phyloP scores from a whole-genome alignment of 2,797 vertebrate genomes.

The Tachyglossus aculeatus region DNA sequence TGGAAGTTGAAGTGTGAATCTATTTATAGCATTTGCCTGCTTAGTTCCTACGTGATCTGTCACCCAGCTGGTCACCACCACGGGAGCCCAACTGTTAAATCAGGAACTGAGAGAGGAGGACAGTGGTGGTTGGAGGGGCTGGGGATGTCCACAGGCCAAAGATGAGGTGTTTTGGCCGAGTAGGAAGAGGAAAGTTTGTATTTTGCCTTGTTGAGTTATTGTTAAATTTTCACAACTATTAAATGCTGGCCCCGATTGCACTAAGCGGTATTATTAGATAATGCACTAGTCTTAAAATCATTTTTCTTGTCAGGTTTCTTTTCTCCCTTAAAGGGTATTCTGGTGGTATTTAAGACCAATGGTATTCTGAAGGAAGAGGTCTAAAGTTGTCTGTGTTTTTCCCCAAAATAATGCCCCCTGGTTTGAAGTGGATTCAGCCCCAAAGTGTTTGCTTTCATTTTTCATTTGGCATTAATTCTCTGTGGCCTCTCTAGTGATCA shows the following conservation, averaged over 20 bases:
- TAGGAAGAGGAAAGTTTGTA: not conserved
- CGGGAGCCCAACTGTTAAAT: not conserved
- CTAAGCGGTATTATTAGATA: not conserved
- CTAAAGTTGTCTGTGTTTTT: not conserved
- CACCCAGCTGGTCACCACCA: not conserved
- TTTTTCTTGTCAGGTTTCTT: conserved; percentile 40
- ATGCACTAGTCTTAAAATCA: not conserved
- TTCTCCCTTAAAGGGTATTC: conserved; percentile 4
- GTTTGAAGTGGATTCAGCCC: not conserved
- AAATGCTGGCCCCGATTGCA: conserved; percentile 3
- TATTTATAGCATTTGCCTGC: not conserved
- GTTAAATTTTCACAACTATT: not conserved
- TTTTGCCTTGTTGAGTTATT: not conserved
- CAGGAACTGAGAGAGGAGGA: not conserved
- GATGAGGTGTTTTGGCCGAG: not conserved
- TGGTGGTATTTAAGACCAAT: not conserved
- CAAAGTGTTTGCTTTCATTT: not conserved
- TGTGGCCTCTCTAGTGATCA: not conserved
- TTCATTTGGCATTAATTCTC: not conserved
- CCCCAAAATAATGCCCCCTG: not conserved
- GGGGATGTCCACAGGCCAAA: too few relatives aligned
- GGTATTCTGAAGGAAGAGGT: not conserved
- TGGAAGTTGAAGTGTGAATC: too few relatives aligned
- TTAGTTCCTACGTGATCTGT: not conserved
- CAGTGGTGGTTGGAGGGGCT: not conserved